Conservation (phyloP, 2,797 vertebrate genomes). For the Acrocephalus scirpaceus region DNA sequence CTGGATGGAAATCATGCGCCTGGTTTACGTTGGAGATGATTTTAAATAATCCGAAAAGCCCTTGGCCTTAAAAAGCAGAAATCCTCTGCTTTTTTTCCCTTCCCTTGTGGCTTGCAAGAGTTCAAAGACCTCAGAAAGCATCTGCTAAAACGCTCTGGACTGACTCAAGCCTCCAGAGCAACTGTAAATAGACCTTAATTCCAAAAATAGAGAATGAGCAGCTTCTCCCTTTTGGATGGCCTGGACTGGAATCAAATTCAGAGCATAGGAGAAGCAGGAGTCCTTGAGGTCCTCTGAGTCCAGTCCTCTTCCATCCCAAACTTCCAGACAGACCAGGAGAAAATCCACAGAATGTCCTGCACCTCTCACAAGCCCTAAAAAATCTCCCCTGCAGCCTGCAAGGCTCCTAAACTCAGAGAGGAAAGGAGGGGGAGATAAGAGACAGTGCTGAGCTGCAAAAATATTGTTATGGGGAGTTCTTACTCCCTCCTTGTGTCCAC, state of each 20-base stretch:
- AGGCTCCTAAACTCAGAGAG: neutral
- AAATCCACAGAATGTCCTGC: neutral
- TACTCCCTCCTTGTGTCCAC: neutral
- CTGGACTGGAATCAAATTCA: neutral
- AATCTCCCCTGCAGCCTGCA: neutral
- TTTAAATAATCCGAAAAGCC: constrained; percentile 14
- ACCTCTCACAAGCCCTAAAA: neutral
- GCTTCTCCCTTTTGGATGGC: neutral
- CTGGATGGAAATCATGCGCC: neutral
- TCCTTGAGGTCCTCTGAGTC: neutral
- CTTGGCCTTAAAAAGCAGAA: constrained; percentile 12
- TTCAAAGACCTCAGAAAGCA: constrained; percentile 46
- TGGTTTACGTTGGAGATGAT: constrained; percentile 48
- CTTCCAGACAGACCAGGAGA: neutral
- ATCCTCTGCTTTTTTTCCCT: neutral
- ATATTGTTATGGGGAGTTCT: neutral
- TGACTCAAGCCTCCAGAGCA: neutral
- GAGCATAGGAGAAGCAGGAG: neutral
- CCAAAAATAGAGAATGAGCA: constrained; percentile 42
- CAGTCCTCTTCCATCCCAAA: neutral
- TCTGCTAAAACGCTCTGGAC: constrained; percentile 45
- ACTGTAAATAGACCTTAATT: constrained; percentile 17
- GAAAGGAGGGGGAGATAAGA: neutral
- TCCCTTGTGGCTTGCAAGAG: neutral
- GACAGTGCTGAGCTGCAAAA: neutral